These are phyloP conservation scores for Lethenteron reissneri DNA, from an alignment of 2,113 vertebrate species.

Conservation along the genomic window DNA sequence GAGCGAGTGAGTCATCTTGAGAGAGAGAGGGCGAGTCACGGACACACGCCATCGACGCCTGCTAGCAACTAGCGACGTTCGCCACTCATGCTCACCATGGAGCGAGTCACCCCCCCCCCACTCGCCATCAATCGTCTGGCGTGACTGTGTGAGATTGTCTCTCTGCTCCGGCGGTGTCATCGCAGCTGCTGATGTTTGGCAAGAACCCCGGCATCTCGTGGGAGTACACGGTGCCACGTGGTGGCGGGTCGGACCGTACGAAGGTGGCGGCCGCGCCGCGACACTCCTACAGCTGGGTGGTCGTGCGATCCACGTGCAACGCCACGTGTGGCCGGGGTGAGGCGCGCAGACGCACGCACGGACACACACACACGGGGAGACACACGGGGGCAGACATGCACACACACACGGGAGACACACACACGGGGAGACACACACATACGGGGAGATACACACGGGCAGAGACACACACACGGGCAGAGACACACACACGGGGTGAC, in stretches of 20 bases:
- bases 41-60: too few relatives aligned
- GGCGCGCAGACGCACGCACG: not conserved
- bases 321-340: conserved; percentile 70
- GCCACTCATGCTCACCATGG: too few relatives aligned
- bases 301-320: conserved; percentile 54
- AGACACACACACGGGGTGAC: not conserved
- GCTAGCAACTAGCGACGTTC: too few relatives aligned
- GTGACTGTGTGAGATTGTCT: too few relatives aligned
- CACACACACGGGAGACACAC: not conserved
- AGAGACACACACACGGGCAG: not conserved
- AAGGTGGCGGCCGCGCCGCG: conserved; percentile 21
- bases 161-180: not conserved
- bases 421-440: not conserved
- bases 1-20: too few relatives aligned
- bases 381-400: not conserved
- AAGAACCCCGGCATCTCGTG: conserved; percentile 72
- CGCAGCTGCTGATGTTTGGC: conserved; percentile 69
- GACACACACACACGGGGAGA: not conserved
- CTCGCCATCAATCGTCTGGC: too few relatives aligned
- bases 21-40: too few relatives aligned
- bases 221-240: conserved; percentile 64
- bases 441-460: too few relatives aligned
- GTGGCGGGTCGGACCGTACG: conserved; percentile 1
- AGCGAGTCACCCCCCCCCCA: too few relatives aligned
- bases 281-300: conserved; percentile 46